Conservation (phyloP, 1,140 invertebrate species). For the Zaprionus nigranus region DNA sequence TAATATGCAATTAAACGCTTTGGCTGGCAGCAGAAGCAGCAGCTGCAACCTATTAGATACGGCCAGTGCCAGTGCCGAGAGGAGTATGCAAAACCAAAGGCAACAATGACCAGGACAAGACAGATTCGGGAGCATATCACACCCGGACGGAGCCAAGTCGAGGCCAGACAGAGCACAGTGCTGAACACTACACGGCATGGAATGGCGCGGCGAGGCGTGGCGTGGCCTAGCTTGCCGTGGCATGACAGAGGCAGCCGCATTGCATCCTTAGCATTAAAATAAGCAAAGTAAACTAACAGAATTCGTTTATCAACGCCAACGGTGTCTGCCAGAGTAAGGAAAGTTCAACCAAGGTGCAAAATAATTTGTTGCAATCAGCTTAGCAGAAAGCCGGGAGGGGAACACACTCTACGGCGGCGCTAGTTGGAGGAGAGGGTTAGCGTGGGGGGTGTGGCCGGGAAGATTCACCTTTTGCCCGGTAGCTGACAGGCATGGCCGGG, state of each 20-base stretch:
- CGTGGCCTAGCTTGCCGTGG: slow-evolving; percentile 5
- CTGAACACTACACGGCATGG: too few species aligned
- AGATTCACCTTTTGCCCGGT: not conserved
- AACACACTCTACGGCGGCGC: slow-evolving; percentile 10
- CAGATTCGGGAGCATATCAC: slow-evolving; percentile 17
- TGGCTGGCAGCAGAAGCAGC: slow-evolving; percentile 50
- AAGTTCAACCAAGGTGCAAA: slow-evolving; percentile 81
- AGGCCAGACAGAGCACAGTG: not conserved
- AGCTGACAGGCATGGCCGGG: slow-evolving; percentile 41
- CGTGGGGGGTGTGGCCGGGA: not conserved
- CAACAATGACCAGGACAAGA: slow-evolving; percentile 60
- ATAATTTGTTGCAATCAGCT: slow-evolving; percentile 83
- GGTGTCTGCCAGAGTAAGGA: slow-evolving; percentile 72
- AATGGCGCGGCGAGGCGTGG: too few species aligned
- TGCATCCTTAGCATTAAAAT: slow-evolving; percentile 66
- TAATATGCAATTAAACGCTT: slow-evolving; percentile 14
- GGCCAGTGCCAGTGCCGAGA: slow-evolving; percentile 16
- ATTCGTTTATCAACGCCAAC: slow-evolving; percentile 81
- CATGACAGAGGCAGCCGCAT: slow-evolving; percentile 20
- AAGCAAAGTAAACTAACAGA: slow-evolving; percentile 81
- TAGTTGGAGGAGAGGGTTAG: not conserved
- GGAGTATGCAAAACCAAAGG: slow-evolving; percentile 75
- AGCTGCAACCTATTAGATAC: slow-evolving; percentile 77
- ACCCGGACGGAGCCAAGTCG: slow-evolving; percentile 5
- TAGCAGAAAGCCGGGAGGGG: slow-evolving; percentile 60